Conservation (phyloP, 2,888 invertebrate genomes). For the Tetranychus truncatus region DNA sequence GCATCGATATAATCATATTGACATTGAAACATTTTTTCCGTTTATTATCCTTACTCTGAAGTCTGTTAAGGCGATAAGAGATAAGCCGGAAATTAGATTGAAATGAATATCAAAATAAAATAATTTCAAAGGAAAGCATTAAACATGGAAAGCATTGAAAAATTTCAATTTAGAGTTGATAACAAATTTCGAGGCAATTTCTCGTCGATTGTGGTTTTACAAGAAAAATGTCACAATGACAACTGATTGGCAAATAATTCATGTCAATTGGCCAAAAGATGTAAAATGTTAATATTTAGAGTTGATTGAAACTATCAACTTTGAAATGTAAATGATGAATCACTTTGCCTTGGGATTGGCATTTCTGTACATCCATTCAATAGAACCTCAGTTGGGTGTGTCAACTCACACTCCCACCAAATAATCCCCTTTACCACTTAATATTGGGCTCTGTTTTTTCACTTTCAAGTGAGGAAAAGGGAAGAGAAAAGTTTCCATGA, state of each 20-base stretch:
- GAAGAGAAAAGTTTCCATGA: neutral
- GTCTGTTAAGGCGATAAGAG: neutral
- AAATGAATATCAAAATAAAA: neutral
- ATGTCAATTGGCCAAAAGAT: neutral
- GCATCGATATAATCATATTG: no score
- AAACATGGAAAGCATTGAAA: neutral
- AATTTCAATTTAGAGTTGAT: no score
- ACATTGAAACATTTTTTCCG: no score
- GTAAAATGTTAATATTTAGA: neutral
- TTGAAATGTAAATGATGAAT: neutral
- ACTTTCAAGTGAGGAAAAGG: neutral
- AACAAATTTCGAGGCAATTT: no score
- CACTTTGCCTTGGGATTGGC: neutral
- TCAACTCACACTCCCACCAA: neutral
- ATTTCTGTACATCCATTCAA: neutral
- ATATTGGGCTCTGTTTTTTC: neutral
- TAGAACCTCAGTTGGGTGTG: neutral
- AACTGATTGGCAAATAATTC: no score
- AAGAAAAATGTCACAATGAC: no score
- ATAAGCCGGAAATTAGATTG: neutral
- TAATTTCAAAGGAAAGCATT: neutral
- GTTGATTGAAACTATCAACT: neutral
- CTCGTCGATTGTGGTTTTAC: no score
- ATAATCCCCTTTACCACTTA: neutral
- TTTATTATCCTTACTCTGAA: no score